Base-by-base conservation (phyloP, 2,797 vertebrate genomes). In the Fistularia tabacaria region DNA sequence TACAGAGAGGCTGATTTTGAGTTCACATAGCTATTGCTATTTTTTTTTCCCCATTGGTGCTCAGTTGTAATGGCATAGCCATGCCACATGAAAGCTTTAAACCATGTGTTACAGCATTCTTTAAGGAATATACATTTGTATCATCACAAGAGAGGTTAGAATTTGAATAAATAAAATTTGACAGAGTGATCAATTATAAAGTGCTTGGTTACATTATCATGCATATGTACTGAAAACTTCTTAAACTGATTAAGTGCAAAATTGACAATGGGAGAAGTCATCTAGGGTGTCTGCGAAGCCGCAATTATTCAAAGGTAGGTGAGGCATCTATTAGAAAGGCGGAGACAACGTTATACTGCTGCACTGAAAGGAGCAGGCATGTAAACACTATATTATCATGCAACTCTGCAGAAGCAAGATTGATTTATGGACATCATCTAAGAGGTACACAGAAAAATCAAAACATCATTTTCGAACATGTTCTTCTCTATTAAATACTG, bases 1-100 rank as follows among this genome's bases (percentile, higher is more conserved):
- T 91, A 90, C 75, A 89, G 79, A 94, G 88, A 93, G 91, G 91
- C 92, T 81, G 80, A 79, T 75, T 81, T 25, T 85, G 82, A 83
- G 87, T 82, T 85, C 73, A 83, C 66, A 87, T 61, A 59, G 39
- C 46, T 65, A 68, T 61, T 67, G 58, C 54, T 64, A 4, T 54
- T 73, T 57, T 57, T 59, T 70, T 69, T 13, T 75, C 40, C 51
- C 80, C 15, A 69, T 14, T 53, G 37, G 46, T 49, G 47, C 52
- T 60, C n/a, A 49, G 49, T 50, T 46, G 9, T 40, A 62, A 71
- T 71, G 53, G 46, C 61, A 45, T 39, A 60, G 60, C 54, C 64
- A 72, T 54, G 69, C 8, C 61, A 36, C 64, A 54, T 53, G 1
- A 60, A 57, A 71, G 44, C 7, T 66, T 58, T 49, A 36, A 11